Base-by-base conservation (phyloP, 2,888 invertebrate species). In the Cabera pusaria region DNA sequence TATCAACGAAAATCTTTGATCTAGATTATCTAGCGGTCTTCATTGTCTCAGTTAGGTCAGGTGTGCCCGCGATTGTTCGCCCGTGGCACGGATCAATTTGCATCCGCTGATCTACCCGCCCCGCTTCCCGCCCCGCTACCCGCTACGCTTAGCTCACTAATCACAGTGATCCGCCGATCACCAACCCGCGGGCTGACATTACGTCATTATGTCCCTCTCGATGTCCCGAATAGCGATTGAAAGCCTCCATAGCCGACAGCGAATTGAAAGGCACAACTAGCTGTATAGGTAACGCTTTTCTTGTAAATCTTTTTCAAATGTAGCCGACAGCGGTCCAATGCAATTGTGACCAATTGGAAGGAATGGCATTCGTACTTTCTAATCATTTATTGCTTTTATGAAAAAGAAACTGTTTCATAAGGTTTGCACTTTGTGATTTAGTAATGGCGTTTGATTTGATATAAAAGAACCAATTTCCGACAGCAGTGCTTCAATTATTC, bases 121-220 rank as follows among this genome's bases (percentile, higher is more conserved):
- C 65, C 64, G 67, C 70, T 67, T 49, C 49, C 64, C 67, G 63
- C 69, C 66, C 53, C 63, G 63, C 62, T 62, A 43, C 7, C 34
- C 48, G 45, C 14, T 14, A 14, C 38, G 40, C 52, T 33, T 32
- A n/a, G n/a, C n/a, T n/a, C n/a, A n/a, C 48, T 58, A 76, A 85
- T 79, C 59, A 77, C 80, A 62, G 78, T 74, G 59, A 77, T 81
- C 72, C 56, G 33, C 36, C 36, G 45, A 55, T 19, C 31, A 56
- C 59, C 52, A 57, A 53, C 80, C 85, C 82, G 64, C 68, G 52
- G 78, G 85, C 69, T 52, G 42, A 58, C 76, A 81, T 86, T 83
- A 86, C 79, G 73, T 77, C 77, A 85, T 85, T 84, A 84, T 58
- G 49, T 64, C 61, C 55, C 60, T 64, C 56, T 52, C 57, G 64